Conservation (phyloP, 2,797 vertebrate genomes). For the Melanotaenia nigrans region DNA sequence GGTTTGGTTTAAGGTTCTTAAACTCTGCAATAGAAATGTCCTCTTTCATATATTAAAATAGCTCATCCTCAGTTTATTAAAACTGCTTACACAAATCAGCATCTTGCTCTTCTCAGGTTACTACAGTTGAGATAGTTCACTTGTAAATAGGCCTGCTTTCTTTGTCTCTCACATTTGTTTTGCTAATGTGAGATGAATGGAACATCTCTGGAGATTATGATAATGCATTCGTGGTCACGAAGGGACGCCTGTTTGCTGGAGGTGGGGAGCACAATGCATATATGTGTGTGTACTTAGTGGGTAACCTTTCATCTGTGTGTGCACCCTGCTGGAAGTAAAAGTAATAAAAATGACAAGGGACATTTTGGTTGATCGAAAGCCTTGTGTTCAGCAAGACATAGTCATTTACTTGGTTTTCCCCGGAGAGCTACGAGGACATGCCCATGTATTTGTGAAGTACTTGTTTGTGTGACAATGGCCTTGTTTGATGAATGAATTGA, state of each 20-base stretch:
- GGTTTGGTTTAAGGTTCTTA: conserved; percentile 34
- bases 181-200: conserved; percentile 78
- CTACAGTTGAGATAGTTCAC: conserved; percentile 35
- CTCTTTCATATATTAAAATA: conserved; percentile 31
- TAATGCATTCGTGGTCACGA: conserved; percentile 78
- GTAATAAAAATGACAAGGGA: conserved; percentile 67
- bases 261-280: conserved; percentile 12
- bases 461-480: conserved; percentile 20
- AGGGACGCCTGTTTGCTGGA: conserved; percentile 36
- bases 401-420: conserved; percentile 55
- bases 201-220: conserved; percentile 64
- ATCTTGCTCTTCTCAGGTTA: conserved; percentile 39
- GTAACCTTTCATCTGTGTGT: conserved; percentile 48
- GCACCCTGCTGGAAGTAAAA: conserved; percentile 55
- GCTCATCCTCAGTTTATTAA: conserved; percentile 44
- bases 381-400: conserved; percentile 53
- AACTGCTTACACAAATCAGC: conserved; percentile 28
- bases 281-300: conserved; percentile 15
- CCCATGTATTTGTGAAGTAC: conserved; percentile 24
- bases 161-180: conserved; percentile 72
- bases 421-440: conserved; percentile 31
- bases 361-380: conserved; percentile 69
- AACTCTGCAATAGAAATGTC: background rate
- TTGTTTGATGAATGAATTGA: conserved; percentile 45
- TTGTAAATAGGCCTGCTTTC: conserved; percentile 32